A percentile compares a stretch with the other conserved stretches of the same genome.
Conservation (phyloP, 1,140 invertebrate species). For the Phortica variegata region DNA sequence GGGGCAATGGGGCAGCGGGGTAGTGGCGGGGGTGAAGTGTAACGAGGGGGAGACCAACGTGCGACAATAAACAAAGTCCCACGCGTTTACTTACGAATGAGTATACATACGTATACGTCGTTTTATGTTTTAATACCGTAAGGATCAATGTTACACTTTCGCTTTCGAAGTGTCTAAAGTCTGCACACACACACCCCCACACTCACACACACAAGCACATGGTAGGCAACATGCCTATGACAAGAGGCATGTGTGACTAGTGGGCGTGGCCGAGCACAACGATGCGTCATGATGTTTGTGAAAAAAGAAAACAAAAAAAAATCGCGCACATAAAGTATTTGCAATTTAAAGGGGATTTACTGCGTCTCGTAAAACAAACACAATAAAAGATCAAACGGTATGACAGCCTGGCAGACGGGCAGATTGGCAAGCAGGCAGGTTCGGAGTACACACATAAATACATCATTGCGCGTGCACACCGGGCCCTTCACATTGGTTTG, state of each 20-base stretch:
- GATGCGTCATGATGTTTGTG: constrained; percentile 25
- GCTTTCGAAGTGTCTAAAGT: constrained; percentile 12
- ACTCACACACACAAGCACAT: not conserved
- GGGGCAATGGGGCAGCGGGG: too few relatives aligned
- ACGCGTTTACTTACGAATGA: constrained; percentile 15
- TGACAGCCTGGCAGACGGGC: constrained; percentile 34
- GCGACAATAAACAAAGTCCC: constrained; percentile 15
- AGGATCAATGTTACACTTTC: too few relatives aligned
- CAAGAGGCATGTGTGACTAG: not conserved
- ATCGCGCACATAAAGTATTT: constrained; percentile 52
- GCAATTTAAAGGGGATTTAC: constrained; percentile 54
- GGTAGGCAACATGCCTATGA: too few relatives aligned
- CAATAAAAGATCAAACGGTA: constrained; percentile 55
- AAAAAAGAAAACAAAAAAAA: constrained; percentile 34
- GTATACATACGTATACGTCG: constrained; percentile 21
- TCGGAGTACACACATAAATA: too few relatives aligned
- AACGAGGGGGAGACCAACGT: constrained; percentile 10
- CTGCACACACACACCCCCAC: constrained; percentile 4
- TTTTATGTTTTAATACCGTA: too few relatives aligned
- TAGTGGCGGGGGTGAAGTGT: too few relatives aligned
- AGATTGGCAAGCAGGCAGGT: too few relatives aligned
- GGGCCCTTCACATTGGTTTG: constrained; percentile 7
- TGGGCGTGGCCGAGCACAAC: too few relatives aligned
- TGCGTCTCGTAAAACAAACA: constrained; percentile 50
- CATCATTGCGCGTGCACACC: constrained; percentile 20